Evolutionary conservation across 2,113 vertebrate genomes (phyloP), one percentile per base, ranked within the genome.

Genomic region (Nasalis larvatus): DNA sequence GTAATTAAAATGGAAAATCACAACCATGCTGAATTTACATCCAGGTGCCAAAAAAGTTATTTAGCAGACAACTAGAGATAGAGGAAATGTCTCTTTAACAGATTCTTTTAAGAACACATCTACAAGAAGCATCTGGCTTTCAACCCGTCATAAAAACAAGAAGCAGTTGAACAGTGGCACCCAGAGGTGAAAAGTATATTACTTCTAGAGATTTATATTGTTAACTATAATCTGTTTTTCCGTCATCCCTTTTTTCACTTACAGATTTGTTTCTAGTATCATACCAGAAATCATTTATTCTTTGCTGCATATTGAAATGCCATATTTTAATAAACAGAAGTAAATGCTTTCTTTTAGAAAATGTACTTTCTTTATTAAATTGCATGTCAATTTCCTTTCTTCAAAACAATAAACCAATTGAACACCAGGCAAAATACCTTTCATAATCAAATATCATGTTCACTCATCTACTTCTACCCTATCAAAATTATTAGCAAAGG

Each of bases 81-180:
- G 4, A 98, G 95, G 96, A 96, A 98, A 92, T 98, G 86, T 97
- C 96, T 97, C 98, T 98, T 98, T 98, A 98, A 98, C 35, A 42
- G 94, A 97, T 98, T 98, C 71, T 98, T 98, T 96, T 89, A 97
- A 94, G 77, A 97, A 95, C 97, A 96, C 96, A 96, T 95, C 83
- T 90, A 95, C 94, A 92, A 0, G 95, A 98, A 98, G 89, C 97
- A 90, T 84, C 71, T 66, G 45, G 93, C 95, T 97, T 98, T 92
- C 92, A 97, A 97, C 90, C 14, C 95, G 96, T 94, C 97, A 93
- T 96, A 97, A 97, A 97, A 97, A 96, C 93, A 97, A 99, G 98
- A 97, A 98, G 98, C 97, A 99, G 99, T 98, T 98, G 98, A 99
- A 99, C 98, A 99, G 98, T 98, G 98, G 98, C 99, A 99, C 98